Evolutionary conservation across 2,888 invertebrate genomes (phyloP).

Genomic region (Macroteleia sp.): DNA sequence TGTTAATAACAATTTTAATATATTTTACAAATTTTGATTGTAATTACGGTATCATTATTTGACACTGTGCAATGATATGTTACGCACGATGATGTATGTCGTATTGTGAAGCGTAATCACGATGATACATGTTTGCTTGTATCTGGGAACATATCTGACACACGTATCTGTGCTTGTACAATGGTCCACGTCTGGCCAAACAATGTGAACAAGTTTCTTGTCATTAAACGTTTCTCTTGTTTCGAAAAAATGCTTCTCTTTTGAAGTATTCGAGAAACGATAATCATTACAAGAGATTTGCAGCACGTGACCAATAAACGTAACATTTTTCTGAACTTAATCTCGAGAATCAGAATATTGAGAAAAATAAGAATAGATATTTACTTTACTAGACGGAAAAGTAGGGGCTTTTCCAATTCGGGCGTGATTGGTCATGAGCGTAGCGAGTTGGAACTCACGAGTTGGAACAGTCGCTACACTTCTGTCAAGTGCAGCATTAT

Average conservation of each 20-base stretch:
- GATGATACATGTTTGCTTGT: constrained; percentile 48
- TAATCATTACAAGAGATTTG: constrained; percentile 11
- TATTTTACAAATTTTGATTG: constrained; percentile 38
- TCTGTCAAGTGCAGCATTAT: no score
- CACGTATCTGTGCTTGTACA: constrained; percentile 32
- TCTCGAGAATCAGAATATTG: no score
- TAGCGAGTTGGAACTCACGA: no score
- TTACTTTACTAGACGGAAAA: no score
- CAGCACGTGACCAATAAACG: not conserved
- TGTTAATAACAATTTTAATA: constrained; percentile 42
- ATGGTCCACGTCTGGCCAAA: constrained; percentile 30
- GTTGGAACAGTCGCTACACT: no score
- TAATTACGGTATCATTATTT: constrained; percentile 38
- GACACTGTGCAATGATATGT: constrained; percentile 12
- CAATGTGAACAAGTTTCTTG: constrained; percentile 37
- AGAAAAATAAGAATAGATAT: no score
- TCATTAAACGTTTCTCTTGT: constrained; percentile 33
- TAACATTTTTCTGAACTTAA: no score
- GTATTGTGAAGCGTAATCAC: constrained; percentile 34
- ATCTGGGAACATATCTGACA: constrained; percentile 36
- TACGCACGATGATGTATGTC: constrained; percentile 14
- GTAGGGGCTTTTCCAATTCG: no score
- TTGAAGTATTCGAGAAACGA: not conserved
- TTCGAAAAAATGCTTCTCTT: constrained; percentile 41
- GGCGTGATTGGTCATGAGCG: no score